Percentiles rank a stretch among this genome's conserved stretches.
phyloP scores from a whole-genome alignment of 2,797 vertebrate species.

The Chiroxiphia lanceolata region DNA sequence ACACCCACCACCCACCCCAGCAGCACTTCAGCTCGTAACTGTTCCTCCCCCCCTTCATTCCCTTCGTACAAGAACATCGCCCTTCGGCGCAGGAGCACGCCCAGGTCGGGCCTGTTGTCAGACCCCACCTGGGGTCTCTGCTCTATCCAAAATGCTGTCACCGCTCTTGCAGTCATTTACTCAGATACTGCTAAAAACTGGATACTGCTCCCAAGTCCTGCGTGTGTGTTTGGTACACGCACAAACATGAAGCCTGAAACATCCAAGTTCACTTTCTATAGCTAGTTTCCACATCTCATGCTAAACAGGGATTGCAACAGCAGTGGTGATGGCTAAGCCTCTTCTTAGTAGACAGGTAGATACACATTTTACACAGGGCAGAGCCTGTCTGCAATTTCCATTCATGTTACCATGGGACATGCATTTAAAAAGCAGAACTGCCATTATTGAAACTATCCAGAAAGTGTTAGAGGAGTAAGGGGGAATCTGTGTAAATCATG shows the following conservation, averaged over 20 bases:
- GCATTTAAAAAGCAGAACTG: fast-evolving
- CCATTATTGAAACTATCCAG: fast-evolving
- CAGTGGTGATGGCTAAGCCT: background rate
- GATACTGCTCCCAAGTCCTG: fast-evolving
- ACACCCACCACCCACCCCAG: fast-evolving
- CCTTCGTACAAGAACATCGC: no score
- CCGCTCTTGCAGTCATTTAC: fast-evolving
- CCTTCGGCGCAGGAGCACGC: fast-evolving
- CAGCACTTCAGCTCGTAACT: fast-evolving
- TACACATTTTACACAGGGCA: fast-evolving
- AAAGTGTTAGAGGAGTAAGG: background rate
- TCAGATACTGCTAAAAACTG: fast-evolving
- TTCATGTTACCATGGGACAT: fast-evolving
- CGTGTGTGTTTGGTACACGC: fast-evolving
- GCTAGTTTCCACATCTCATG: background rate
- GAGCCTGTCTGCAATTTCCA: no score
- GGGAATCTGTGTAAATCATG: fast-evolving
- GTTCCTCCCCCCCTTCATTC: fast-evolving
- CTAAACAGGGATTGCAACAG: background rate
- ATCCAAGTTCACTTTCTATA: fast-evolving
- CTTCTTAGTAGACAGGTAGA: fast-evolving
- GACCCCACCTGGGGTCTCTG: fast-evolving
- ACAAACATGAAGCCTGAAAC: no score
- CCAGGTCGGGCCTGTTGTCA: no score
- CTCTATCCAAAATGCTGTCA: background rate